Evolutionary conservation across 2,797 vertebrate genomes (phyloP), one percentile per base, ranked within the genome.

Genomic region (Podargus strigoides): DNA sequence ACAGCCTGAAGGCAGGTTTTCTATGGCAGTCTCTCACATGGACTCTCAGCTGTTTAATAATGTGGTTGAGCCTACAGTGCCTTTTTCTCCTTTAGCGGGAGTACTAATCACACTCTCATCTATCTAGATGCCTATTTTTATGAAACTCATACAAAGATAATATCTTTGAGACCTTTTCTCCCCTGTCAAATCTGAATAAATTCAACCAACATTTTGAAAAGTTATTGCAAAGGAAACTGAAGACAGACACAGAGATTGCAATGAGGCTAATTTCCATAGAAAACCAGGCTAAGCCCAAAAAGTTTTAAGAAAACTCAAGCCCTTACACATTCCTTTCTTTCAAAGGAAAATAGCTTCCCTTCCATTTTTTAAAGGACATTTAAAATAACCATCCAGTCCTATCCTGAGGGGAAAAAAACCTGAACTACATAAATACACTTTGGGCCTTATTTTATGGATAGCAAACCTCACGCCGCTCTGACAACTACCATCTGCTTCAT

Each of bases 101-200:
- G 26, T 28, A 55, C 69, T 94, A 94, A 95, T 94, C 91, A 95
- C 62, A 90, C 53, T 53, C 69, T 94, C 85, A 89, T 90, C 89
- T 91, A 83, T 32, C 93, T 55, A 53, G 79, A 83, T 75, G 39
- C 85, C 76, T 93, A 30, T 90, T 96, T 96, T 96, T 94, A 95
- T 94, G 94, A 96, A 96, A 96, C 55, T 95, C 82, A 84, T 67
- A 92, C 46, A 62, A 91, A 91, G 73, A 81, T 94, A 95, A 80
- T 95, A 95, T 92, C 91, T 87, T 89, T 93, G 96, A 96, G 95
- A 94, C 94, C 85, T 90, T 88, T 93, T 66, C 89, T 96, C 76
- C 89, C 93, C 76, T 91, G 91, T 87, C 94, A 95, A 94, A 95
- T 94, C 89, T 93, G 91, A 94, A 94, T 94, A 94, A 94, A 94